phyloP scores from a whole-genome alignment of 2,113 vertebrate genomes.

The Gnathonemus echidnorhynchus region DNA sequence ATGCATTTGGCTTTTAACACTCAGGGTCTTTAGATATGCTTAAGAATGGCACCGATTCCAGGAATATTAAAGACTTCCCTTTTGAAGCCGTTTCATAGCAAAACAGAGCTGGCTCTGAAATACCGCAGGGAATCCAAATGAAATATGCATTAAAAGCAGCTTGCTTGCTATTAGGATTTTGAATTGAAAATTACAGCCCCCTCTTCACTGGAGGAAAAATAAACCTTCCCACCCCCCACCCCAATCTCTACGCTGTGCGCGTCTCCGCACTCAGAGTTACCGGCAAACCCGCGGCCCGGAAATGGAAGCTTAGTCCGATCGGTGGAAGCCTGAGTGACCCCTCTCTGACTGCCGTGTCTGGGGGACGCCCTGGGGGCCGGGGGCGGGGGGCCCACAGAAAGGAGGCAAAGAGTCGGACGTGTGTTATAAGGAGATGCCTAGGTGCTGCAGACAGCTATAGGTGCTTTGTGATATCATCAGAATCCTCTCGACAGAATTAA shows the following conservation, averaged over 20 bases:
- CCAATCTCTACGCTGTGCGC: not conserved
- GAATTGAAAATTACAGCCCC: conserved; percentile 25
- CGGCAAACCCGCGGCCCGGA: conserved; percentile 11
- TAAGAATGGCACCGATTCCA: conserved; percentile 32
- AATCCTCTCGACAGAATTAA: not conserved
- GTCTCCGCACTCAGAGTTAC: conserved; percentile 16
- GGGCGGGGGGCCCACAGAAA: not conserved
- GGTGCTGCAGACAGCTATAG: not conserved
- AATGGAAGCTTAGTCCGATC: conserved; percentile 10
- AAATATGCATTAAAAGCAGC: conserved; percentile 35
- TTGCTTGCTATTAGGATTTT: conserved; percentile 31
- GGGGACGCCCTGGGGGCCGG: not conserved
- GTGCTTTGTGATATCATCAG: not conserved
- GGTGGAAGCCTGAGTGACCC: conserved; percentile 1
- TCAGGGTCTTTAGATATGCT: conserved; percentile 32
- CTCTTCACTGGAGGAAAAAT: conserved; percentile 10
- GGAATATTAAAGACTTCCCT: conserved; percentile 37
- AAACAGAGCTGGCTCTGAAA: conserved; percentile 25
- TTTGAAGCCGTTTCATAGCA: conserved; percentile 33
- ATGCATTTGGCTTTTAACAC: conserved; percentile 31
- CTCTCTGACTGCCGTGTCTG: not conserved
- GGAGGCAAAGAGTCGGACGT: not conserved
- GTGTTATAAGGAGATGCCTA: not conserved
- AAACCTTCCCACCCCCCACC: not conserved
- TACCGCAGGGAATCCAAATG: conserved; percentile 33